Base-by-base conservation (phyloP, 2,797 vertebrate genomes). In the Emys orbicularis region DNA sequence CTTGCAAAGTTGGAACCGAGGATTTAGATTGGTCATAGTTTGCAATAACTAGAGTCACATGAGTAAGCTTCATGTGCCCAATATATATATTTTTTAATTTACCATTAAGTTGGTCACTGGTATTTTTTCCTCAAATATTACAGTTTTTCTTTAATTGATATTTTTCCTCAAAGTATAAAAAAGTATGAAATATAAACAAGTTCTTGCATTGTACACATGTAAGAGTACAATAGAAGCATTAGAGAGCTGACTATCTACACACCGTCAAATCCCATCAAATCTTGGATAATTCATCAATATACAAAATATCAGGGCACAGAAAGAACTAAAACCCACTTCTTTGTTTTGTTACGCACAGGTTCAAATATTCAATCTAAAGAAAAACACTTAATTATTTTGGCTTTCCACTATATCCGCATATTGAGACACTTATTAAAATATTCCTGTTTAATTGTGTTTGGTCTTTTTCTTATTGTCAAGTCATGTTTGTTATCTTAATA, bases 101-200 rank as follows among this genome's bases (percentile, higher is more conserved):
- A 96, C 90, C 93, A 96, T 98, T 92, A 97, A 90, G 97, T 98
- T 98, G 97, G 97, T 97, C 97, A 98, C 91, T 97, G 96, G 97
- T 97, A 96, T 81, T 97, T 97, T 97, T 97, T 90, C 96, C 96
- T 98, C 98, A 97, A 98, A 98, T 98, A 98, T 96, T 97, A 98
- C 91, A 97, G 90, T 96, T 98, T 96, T 98, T 97, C 79, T 96
- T 96, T 95, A 95, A 96, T 97, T 98, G 96, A 98, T 98, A 97
- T 98, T 98, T 98, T 97, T 98, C 98, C 98, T 98, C 98, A 98
- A 99, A 98, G 98, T 99, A 99, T 99, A 99, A 99, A 99, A 99
- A 99, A 98, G 98, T 99, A 99, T 99, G 98, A 99, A 99, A 99
- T 99, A 99, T 99, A 99, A 99, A 99, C 99, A 99, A 98, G 98